Conservation (phyloP, 2,797 vertebrate species). For the Danio aesculapii region DNA sequence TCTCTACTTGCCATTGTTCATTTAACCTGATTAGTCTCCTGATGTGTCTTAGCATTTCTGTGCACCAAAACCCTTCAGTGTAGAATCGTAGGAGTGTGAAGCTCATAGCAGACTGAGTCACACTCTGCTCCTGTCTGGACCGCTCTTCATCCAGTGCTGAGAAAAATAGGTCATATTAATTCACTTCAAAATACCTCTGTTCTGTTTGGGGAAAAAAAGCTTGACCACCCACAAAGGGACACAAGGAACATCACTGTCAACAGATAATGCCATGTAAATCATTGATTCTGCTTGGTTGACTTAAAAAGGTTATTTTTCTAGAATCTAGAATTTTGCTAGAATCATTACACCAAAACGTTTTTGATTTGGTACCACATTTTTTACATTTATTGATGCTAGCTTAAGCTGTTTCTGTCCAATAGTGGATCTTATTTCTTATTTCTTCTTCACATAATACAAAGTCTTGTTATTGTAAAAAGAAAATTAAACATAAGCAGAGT, state of each 20-base stretch:
- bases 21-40: conserved; percentile 40
- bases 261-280: too few relatives aligned
- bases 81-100: conserved; percentile 49
- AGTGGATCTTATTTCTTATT: too few relatives aligned
- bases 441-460: too few relatives aligned
- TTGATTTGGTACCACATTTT: too few relatives aligned
- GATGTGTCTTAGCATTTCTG: conserved; percentile 24
- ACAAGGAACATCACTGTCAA: neutral
- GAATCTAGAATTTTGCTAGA: neutral
- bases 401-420: too few relatives aligned
- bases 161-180: conserved; percentile 49
- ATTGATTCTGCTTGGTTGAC: neutral
- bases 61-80: conserved; percentile 4
- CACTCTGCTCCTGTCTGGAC: conserved; percentile 49
- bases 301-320: neutral
- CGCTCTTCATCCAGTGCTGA: conserved; percentile 47
- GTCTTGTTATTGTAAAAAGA: too few relatives aligned
- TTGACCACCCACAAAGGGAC: neutral
- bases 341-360: too few relatives aligned
- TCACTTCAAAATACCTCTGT: neutral
- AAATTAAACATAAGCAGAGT: too few relatives aligned
- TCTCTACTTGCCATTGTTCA: conserved; percentile 8
- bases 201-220: neutral
- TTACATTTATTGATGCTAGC: too few relatives aligned
- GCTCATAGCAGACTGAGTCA: conserved; percentile 56